Base-by-base conservation (phyloP, 1,140 invertebrate genomes). In the Seison nebaliae region DNA sequence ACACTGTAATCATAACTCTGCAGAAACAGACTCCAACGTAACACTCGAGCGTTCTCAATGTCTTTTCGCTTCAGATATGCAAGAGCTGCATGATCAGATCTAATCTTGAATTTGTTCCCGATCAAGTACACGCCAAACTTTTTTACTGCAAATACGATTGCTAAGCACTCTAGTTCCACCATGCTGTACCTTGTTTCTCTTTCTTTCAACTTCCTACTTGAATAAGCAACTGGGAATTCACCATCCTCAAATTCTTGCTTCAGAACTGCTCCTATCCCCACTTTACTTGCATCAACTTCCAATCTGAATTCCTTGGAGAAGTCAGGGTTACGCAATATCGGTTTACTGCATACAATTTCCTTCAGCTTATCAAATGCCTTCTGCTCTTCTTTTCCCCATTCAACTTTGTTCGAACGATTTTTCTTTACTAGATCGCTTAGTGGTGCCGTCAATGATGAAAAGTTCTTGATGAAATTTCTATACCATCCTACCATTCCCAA, bases 401-500 rank as follows among this genome's bases (percentile, higher is more conserved):
- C 16, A 17, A 37, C 45, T 2, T 30, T 32, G n/a, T n/a, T n/a
- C n/a, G n/a, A n/a, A 4, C 11, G 14, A 5, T 40, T 44, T 36
- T 54, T 54, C 30, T 42, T 47, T 4, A 47, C 36, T 12, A 53
- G 24, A 15, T 51, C 30, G 12, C 48, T 48, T 7, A 55, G 28
- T 2, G 53, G 50, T 9, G 12, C 20, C 1, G 46, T 37, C 12
- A 45, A 35, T 5, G 29, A 22, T 8, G 47, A 20, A 31, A 48
- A 53, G 24, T 46, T 29, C 11, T 42, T 36, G 0, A 51, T 47
- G 47, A 57, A 64, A 43, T 51, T 47, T 5, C 51, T 41, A 35
- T 62, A 55, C 43, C 51, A 63, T 21, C 57, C 57, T 2, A 54
- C 41, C 3, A 59, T 33, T 3, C 55, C 59, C 20, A 65, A 42